phyloP scores from a whole-genome alignment of 2,113 vertebrate species.

The Rhadina sibilatrix region DNA sequence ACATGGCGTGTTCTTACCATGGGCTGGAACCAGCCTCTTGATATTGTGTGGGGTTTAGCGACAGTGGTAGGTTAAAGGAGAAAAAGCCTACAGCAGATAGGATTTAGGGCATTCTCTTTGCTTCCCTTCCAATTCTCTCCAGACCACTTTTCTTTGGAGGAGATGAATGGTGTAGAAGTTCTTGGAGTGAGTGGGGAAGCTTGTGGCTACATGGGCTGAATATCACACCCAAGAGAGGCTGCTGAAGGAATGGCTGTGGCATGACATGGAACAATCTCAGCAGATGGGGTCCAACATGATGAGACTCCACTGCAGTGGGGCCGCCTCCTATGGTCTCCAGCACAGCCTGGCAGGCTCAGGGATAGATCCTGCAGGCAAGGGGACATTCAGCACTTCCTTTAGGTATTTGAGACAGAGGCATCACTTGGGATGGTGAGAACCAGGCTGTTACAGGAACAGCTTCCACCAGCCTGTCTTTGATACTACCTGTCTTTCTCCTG shows the following conservation, averaged over 20 bases:
- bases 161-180: constrained; percentile 84
- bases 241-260: constrained; percentile 76
- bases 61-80: not conserved
- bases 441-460: not conserved
- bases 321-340: not conserved
- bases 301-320: constrained; percentile 40
- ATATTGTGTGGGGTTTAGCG: not conserved
- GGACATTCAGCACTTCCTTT: not conserved
- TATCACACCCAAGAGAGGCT: constrained; percentile 80
- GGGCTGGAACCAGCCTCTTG: not conserved
- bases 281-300: constrained; percentile 76
- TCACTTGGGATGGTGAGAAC: not conserved
- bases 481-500: not conserved
- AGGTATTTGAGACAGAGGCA: not conserved
- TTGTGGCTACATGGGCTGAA: constrained; percentile 80
- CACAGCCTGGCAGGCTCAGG: not conserved
- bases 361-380: not conserved
- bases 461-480: not conserved
- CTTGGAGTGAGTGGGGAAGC: constrained; percentile 78
- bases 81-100: not conserved
- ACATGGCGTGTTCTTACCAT: rapidly evolving
- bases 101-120: too few relatives aligned
- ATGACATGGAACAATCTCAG: constrained; percentile 72
- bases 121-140: not conserved
- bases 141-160: constrained; percentile 72